Conservation (phyloP, 1,140 invertebrate genomes). For the Gryon sp. region DNA sequence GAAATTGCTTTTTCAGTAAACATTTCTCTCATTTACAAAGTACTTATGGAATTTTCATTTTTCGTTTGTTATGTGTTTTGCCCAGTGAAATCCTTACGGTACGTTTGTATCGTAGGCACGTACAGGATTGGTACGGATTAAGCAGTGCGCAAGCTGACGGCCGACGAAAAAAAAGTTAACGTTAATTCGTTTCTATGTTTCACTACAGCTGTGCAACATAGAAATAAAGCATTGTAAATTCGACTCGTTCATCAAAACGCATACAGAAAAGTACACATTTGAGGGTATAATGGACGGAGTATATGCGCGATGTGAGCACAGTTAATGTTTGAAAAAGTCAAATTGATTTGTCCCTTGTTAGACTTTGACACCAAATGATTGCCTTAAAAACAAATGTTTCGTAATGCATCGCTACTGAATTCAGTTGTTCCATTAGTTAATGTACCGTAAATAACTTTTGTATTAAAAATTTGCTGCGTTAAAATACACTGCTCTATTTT, state of each 20-base stretch:
- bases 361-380: background rate
- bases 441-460: too few species aligned
- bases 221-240: conserved; percentile 14
- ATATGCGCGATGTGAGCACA: conserved; percentile 6
- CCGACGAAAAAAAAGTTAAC: conserved; percentile 27
- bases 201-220: conserved; percentile 8
- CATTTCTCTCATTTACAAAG: too few species aligned
- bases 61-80: conserved; percentile 2
- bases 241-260: conserved; percentile 7
- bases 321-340: conserved; percentile 19
- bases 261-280: conserved; percentile 23
- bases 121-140: conserved; percentile 50
- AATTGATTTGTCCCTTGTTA: conserved; percentile 6
- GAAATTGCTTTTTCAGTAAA: too few species aligned
- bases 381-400: background rate
- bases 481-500: too few species aligned
- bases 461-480: too few species aligned
- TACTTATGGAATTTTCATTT: conserved; percentile 20
- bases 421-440: too few species aligned
- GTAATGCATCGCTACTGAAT: too few species aligned
- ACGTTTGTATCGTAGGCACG: conserved; percentile 37
- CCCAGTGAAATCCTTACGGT: conserved; percentile 9
- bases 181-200: conserved; percentile 25
- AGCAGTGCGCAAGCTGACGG: conserved; percentile 24
- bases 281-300: conserved; percentile 26